phyloP scores from a whole-genome alignment of 2,113 vertebrate genomes.

The Oncorhynchus masou region DNA sequence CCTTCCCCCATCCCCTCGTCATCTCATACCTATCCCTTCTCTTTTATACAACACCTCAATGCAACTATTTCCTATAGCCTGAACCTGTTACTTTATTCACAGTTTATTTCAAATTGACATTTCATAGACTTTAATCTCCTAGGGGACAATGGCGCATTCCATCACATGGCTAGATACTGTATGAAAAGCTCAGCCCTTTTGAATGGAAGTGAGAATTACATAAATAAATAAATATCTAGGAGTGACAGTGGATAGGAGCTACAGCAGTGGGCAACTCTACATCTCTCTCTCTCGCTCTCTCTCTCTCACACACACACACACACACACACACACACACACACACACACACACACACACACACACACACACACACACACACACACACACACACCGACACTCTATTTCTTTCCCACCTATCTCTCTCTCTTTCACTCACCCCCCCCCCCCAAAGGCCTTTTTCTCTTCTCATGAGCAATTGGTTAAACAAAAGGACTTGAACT shows the following conservation, averaged over 20 bases:
- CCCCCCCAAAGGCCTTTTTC: not conserved
- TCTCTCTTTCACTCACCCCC: accelerated
- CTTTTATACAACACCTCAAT: slow-evolving; percentile 6
- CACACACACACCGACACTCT: too few species aligned
- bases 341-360: too few species aligned
- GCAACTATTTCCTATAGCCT: too few species aligned
- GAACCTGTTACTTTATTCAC: too few species aligned
- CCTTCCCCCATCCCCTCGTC: not conserved
- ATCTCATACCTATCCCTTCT: not conserved
- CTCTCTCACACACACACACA: too few species aligned
- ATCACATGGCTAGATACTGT: slow-evolving; percentile 19
- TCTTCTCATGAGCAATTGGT: slow-evolving; percentile 7
- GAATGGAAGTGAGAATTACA: slow-evolving; percentile 55
- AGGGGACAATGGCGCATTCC: slow-evolving; percentile 48
- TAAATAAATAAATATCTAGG: slow-evolving; percentile 52
- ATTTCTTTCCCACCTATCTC: too few species aligned
- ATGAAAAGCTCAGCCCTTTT: slow-evolving; percentile 49
- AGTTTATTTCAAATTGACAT: slow-evolving; percentile 55
- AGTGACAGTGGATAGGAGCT: slow-evolving; percentile 41
- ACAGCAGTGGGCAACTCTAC: too few species aligned
- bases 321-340: too few species aligned
- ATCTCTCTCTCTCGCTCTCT: too few species aligned
- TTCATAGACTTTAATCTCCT: slow-evolving; percentile 58
- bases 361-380: too few species aligned
- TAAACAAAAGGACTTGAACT: not conserved